Base-by-base conservation (phyloP, 2,113 vertebrate species). In the Sorex araneus region DNA sequence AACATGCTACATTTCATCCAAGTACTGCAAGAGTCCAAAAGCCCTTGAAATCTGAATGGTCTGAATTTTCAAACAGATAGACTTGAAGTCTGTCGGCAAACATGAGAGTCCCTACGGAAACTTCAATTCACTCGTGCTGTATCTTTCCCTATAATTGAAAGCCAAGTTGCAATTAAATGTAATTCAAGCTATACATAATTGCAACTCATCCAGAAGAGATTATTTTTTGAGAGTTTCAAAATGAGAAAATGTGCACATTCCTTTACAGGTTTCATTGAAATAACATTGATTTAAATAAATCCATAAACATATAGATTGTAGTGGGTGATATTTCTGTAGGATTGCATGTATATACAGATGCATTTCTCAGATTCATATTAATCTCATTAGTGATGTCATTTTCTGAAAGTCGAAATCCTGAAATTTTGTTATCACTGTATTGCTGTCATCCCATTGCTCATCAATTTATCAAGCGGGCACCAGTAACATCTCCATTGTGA, bases 201-300 rank as follows among this genome's bases (percentile, higher is more conserved):
- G 86, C 88, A 84, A 77, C 89, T 94, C 83, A 78, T 84, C 77
- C 81, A 78, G 73, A 84, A 92, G 74, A 94, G 69, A 78, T 94
- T 63, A 90, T 81, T 84, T 93, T 95, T 87, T 73, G 63, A 92
- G 81, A 78, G 69, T 57, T 89, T 91, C 86, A 67, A 92, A 94
- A 91, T 95, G 80, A 95, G 87, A 92, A 96, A 92, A 94, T 91
- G 69, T 91, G 40, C 87, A 87, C 60, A 75, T 93, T 96, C 30
- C 45, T 89, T 93, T 93, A 78, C 12, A 92, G 47, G 25, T 82
- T 91, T 92, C 60, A 87, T 91, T 74, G 88, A 86, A 91, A 60
- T 64, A 86, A 75, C 57, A 78, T 89, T 92, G 27, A 92, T 87
- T 92, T 92, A 87, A 89, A 83, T 85, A 92, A 78, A 84, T 82